Percentiles rank a stretch among this genome's conserved stretches.
Conservation (phyloP, 2,888 invertebrate genomes). For the Erebia epiphron region DNA sequence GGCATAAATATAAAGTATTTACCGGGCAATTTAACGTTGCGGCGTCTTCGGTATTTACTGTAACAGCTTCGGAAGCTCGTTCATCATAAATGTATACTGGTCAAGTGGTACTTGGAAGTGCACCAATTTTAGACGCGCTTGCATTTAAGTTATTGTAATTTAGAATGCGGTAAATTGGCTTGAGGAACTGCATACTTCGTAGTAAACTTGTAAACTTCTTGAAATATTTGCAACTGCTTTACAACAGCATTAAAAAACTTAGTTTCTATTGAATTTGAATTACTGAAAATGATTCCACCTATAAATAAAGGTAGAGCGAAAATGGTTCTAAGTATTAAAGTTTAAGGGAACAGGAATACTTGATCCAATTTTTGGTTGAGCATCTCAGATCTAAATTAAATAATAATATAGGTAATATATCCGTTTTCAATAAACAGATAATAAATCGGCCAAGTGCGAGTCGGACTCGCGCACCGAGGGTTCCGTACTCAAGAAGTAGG, state of each 20-base stretch:
- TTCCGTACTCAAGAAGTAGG: no score
- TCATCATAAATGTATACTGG: constrained; percentile 33
- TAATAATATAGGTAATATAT: no score
- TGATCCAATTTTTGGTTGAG: no score
- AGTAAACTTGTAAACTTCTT: constrained; percentile 1
- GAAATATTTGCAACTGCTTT: neutral
- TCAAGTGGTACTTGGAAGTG: constrained; percentile 35
- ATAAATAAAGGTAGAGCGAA: no score
- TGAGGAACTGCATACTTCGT: neutral
- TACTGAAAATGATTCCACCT: no score
- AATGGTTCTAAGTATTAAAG: no score
- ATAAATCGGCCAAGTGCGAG: no score
- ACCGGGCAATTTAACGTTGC: constrained; percentile 5
- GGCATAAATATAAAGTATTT: neutral
- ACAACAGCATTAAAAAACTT: neutral
- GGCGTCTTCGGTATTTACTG: constrained; percentile 8
- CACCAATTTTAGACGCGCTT: constrained; percentile 32
- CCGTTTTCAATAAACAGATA: neutral
- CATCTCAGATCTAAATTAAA: no score
- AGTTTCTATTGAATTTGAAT: no score
- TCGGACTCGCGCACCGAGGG: no score
- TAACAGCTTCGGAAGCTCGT: constrained; percentile 26
- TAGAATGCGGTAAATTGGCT: constrained; percentile 14
- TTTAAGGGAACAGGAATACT: no score
- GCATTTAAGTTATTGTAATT: constrained; percentile 27